A percentile compares a stretch with the other conserved stretches of the same genome.
These are phyloP conservation scores for Euproctis similis DNA, from an alignment of 2,888 invertebrate genomes.

Conservation along the genomic window DNA sequence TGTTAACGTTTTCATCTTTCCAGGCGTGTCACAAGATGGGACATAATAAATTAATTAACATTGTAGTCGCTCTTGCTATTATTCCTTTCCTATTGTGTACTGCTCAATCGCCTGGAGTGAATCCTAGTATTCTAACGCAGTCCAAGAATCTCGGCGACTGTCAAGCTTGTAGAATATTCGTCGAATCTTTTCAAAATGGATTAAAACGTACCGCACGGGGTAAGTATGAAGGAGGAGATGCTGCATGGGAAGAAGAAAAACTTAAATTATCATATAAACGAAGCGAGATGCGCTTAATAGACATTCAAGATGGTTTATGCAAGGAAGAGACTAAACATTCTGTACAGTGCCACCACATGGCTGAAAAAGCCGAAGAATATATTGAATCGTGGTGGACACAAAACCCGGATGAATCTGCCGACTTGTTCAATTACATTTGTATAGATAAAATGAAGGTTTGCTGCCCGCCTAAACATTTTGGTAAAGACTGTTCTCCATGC, in stretches of 20 bases:
- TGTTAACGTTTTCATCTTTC: slow-evolving; percentile 22
- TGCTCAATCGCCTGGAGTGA: slow-evolving; percentile 38
- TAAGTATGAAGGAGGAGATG: slow-evolving; percentile 94
- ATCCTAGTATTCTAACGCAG: slow-evolving; percentile 41
- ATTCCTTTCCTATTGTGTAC: slow-evolving; percentile 31
- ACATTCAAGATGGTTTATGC: slow-evolving; percentile 93
- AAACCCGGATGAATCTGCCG: slow-evolving; percentile 55
- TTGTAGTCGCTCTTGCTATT: slow-evolving; percentile 18
- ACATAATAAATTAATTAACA: slow-evolving; percentile 12
- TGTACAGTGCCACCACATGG: slow-evolving; percentile 87
- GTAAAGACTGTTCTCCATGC: slow-evolving; percentile 87
- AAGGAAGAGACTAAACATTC: slow-evolving; percentile 82
- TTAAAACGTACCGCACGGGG: slow-evolving; percentile 88
- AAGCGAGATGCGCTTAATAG: slow-evolving; percentile 92
- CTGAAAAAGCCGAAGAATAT: slow-evolving; percentile 86
- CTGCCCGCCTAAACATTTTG: slow-evolving; percentile 90
- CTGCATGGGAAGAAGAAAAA: slow-evolving; percentile 95
- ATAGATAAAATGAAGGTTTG: slow-evolving; percentile 85
- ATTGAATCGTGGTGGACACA: slow-evolving; percentile 93
- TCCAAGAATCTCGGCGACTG: slow-evolving; percentile 82
- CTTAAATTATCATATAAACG: slow-evolving; percentile 86
- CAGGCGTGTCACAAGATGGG: slow-evolving; percentile 38
- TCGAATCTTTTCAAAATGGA: slow-evolving; percentile 87
- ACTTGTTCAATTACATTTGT: slow-evolving; percentile 81
- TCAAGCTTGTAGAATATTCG: slow-evolving; percentile 83